Percentiles rank a stretch among this genome's conserved stretches.
These are phyloP conservation scores for Lamprotornis superbus DNA, from an alignment of 2,113 vertebrate genomes.

Conservation along the genomic window DNA sequence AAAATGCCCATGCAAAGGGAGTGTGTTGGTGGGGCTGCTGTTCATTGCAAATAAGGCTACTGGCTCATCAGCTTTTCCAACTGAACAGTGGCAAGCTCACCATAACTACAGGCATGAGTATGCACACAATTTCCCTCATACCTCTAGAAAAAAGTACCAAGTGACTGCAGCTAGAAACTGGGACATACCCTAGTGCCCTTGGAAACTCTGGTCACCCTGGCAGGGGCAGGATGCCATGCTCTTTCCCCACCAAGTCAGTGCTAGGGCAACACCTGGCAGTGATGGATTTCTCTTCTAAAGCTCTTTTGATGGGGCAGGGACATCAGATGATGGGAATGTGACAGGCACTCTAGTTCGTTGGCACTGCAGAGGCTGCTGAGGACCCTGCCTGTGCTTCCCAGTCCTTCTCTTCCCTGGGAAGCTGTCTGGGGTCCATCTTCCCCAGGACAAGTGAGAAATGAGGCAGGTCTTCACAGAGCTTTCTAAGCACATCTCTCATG, in stretches of 20 bases:
- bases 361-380: not conserved
- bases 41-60: not conserved
- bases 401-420: not conserved
- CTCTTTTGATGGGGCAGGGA: not conserved
- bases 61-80: not conserved
- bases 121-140: not conserved
- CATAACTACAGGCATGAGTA: not conserved
- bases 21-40: not conserved
- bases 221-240: not conserved
- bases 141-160: not conserved
- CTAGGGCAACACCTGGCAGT: not conserved
- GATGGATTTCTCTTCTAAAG: not conserved
- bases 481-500: not conserved
- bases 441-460: not conserved
- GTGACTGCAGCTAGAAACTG: not conserved
- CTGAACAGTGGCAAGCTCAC: not conserved
- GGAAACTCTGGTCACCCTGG: not conserved
- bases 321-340: not conserved
- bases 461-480: not conserved
- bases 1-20: not conserved
- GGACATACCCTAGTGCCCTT: not conserved
- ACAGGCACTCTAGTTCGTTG: rapidly evolving
- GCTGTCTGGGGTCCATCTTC: rapidly evolving
- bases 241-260: not conserved
- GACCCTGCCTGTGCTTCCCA: not conserved